phyloP scores from a whole-genome alignment of 2,113 vertebrate genomes.

The Polypterus senegalus region DNA sequence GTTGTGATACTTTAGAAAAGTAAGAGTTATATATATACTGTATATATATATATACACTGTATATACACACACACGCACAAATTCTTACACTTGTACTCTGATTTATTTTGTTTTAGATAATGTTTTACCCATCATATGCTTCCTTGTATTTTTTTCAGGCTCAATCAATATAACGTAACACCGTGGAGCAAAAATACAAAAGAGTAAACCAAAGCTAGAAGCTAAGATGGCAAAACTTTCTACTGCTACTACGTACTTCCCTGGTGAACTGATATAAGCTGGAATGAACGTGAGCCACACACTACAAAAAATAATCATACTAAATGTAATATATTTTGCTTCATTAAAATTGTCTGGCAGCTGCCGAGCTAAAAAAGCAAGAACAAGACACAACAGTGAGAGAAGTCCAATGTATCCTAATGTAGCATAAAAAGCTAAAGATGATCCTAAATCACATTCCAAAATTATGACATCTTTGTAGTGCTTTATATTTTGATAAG shows the following conservation, averaged over 20 bases:
- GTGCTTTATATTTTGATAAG: conserved; percentile 30
- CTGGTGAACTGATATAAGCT: conserved; percentile 45
- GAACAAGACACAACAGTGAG: conserved; percentile 35
- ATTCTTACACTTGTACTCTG: not conserved
- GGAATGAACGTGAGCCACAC: conserved; percentile 44
- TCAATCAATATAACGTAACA: conserved; percentile 47
- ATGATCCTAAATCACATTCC: conserved; percentile 37
- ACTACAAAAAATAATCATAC: conserved; percentile 45
- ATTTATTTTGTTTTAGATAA: conserved; percentile 3
- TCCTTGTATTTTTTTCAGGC: conserved; percentile 46
- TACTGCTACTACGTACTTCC: conserved; percentile 45
- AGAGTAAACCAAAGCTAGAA: conserved; percentile 44
- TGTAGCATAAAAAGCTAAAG: conserved; percentile 38
- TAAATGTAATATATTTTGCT: conserved; percentile 42
- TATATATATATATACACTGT: too few species aligned
- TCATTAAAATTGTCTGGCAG: conserved; percentile 39
- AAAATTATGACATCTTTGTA: conserved; percentile 35
- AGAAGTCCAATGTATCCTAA: conserved; percentile 42
- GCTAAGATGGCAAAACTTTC: conserved; percentile 53
- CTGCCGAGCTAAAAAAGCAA: conserved; percentile 41
- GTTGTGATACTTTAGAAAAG: too few species aligned
- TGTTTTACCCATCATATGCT: conserved; percentile 39
- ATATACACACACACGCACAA: too few species aligned
- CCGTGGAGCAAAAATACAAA: conserved; percentile 45
- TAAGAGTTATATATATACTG: too few species aligned